A percentile compares a stretch with the other conserved stretches of the same genome.
Evolutionary conservation across 2,797 vertebrate species (phyloP).

Genomic region (Phrynocephalus forsythii): DNA sequence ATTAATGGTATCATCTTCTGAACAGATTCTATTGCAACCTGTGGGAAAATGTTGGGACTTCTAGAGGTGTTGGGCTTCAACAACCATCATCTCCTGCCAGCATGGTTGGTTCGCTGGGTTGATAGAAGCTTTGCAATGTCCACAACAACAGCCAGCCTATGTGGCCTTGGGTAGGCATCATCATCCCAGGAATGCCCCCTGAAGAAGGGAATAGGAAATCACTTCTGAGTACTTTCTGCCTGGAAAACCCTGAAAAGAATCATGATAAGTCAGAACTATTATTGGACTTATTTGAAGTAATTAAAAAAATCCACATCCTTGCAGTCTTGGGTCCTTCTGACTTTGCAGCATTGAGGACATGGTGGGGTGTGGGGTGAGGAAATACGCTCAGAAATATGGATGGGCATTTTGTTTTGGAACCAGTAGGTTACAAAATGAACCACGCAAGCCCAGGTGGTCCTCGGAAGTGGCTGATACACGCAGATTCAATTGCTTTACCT

Average conservation of each 20-base stretch:
- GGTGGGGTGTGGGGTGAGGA: not conserved
- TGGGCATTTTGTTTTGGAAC: too few relatives aligned
- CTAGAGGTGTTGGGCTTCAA: not conserved
- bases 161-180: too few relatives aligned
- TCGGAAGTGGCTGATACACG: too few relatives aligned
- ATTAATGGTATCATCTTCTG: not conserved
- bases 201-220: too few relatives aligned
- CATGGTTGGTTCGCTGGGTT: not conserved
- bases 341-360: not conserved
- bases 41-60: not conserved
- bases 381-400: not conserved
- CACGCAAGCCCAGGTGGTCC: too few relatives aligned
- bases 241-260: too few relatives aligned
- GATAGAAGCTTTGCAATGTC: not conserved
- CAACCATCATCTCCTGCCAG: not conserved
- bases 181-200: too few relatives aligned
- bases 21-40: not conserved
- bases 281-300: too few relatives aligned
- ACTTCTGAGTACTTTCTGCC: too few relatives aligned
- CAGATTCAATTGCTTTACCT: too few relatives aligned
- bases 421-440: too few relatives aligned
- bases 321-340: not conserved
- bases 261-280: too few relatives aligned
- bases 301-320: not conserved
- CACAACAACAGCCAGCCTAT: not conserved